Conservation (phyloP, 1,140 invertebrate genomes). For the Panagrolaimus sp. region DNA sequence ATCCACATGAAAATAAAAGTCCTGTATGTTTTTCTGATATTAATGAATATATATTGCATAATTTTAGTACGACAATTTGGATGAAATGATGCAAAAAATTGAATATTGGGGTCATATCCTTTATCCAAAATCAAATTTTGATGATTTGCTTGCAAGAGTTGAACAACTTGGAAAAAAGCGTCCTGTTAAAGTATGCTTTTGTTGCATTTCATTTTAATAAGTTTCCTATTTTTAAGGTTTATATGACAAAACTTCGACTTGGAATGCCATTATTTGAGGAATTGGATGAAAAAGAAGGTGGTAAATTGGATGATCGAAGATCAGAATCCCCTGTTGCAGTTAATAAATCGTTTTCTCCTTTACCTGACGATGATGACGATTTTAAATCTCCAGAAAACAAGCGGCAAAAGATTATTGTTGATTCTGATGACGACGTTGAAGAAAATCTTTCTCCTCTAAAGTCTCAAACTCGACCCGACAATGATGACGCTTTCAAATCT, state of each 20-base stretch:
- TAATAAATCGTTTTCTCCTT: too few relatives aligned
- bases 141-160: background rate
- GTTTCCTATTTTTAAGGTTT: background rate
- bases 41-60: background rate
- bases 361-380: too few relatives aligned
- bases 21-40: background rate
- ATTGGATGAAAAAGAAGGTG: too few relatives aligned
- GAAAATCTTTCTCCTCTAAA: too few relatives aligned
- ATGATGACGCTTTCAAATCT: too few relatives aligned
- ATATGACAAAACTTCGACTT: slow-evolving; percentile 10
- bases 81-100: slow-evolving; percentile 11
- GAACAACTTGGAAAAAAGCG: slow-evolving; percentile 9
- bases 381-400: too few relatives aligned
- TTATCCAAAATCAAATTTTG: slow-evolving; percentile 11
- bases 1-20: slow-evolving; percentile 7
- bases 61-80: slow-evolving; percentile 9
- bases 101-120: slow-evolving; percentile 14
- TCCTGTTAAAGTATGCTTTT: background rate
- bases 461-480: too few relatives aligned
- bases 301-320: too few relatives aligned
- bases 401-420: too few relatives aligned
- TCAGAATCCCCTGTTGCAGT: too few relatives aligned
- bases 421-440: too few relatives aligned
- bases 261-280: slow-evolving; percentile 7
- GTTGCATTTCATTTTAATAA: background rate